Base-by-base conservation (phyloP, 2,888 invertebrate genomes). In the Euspilapteryx auroguttella region DNA sequence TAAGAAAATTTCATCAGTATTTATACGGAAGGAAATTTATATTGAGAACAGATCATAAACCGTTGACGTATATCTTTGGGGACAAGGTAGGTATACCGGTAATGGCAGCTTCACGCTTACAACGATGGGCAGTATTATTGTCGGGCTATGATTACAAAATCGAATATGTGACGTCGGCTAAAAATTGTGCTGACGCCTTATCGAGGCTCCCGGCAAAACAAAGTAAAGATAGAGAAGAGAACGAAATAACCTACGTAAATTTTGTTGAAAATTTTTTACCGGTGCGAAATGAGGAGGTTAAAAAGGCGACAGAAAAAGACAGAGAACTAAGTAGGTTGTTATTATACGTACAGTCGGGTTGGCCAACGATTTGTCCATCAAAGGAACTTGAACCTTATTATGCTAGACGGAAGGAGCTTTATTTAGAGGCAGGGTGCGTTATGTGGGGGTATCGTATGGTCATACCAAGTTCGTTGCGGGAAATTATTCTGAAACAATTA, bases 401-500 rank as follows among this genome's bases (percentile, higher is more conserved):
- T 8, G 12, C 11, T 11, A 23, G 23, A 8, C 8, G 12, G 10
- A 23, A 23, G 11, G 23, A 23, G 12, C 12, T 23, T 3, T 23
- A 23, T 12, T 11, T 12, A 10, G 23, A 23, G 12, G 4, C 12
- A 10, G 23, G 23, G 3, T 11, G 11, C 7, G 23, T 23, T 3
- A 23, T 23, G 23, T 23, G 23, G 23, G 23, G 23, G 1, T 32
- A 36, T 21, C 28, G 39, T 11, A 17, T 26, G 5, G 28, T 41
- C 0, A 30, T 41, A 14, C 37, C 41, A 1, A 10, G 1, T 3
- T 5, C 5, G 0, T 33, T 36, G 5, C 21, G 29, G 13, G 14
- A 27, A 14, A 14, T 6, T 2, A 15, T 44, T 2, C 29, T 40
- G 1, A 31, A 31, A n/a, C 32, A 38, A 13, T 22, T 41, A n/a